Conservation (phyloP, 2,113 vertebrate species). For the Lampris megalopsis region DNA sequence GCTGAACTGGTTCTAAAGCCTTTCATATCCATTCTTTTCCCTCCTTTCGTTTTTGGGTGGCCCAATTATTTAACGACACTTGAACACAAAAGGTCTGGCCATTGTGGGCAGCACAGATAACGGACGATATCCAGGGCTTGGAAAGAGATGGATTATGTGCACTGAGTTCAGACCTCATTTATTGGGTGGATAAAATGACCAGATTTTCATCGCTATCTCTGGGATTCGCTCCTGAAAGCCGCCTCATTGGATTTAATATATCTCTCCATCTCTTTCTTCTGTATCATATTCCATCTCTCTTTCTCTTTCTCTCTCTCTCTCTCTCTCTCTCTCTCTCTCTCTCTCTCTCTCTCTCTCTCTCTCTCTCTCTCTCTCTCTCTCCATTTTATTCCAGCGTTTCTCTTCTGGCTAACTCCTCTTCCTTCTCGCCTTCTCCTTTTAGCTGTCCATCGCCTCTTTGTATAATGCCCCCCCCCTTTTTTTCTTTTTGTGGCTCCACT, state of each 20-base stretch:
- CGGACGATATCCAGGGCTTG: slow-evolving; percentile 58
- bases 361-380: slow-evolving; percentile 20
- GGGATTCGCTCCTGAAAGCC: slow-evolving; percentile 60
- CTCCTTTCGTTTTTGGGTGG: slow-evolving; percentile 39
- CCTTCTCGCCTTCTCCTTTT: not conserved
- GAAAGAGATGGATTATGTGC: slow-evolving; percentile 69
- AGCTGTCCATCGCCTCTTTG: not conserved
- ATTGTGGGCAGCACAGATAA: slow-evolving; percentile 67
- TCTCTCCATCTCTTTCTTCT: slow-evolving; percentile 10
- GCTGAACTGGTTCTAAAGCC: slow-evolving; percentile 34
- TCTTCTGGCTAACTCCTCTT: slow-evolving; percentile 22
- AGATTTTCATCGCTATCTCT: slow-evolving; percentile 63
- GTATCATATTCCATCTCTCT: slow-evolving; percentile 17
- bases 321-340: slow-evolving; percentile 29
- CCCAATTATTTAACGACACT: slow-evolving; percentile 58
- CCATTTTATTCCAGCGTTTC: not conserved
- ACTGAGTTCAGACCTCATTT: slow-evolving; percentile 66
- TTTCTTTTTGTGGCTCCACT: not conserved
- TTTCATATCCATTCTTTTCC: slow-evolving; percentile 17
- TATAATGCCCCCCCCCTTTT: not conserved
- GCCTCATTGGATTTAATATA: slow-evolving; percentile 47
- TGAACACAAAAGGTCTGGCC: slow-evolving; percentile 40
- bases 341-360: slow-evolving; percentile 33
- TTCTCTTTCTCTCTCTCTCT: slow-evolving; percentile 20
- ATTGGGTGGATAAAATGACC: slow-evolving; percentile 68